Evolutionary conservation across 2,888 invertebrate species (phyloP), one percentile per base, ranked within the genome.

Genomic region (Macropis europaea): DNA sequence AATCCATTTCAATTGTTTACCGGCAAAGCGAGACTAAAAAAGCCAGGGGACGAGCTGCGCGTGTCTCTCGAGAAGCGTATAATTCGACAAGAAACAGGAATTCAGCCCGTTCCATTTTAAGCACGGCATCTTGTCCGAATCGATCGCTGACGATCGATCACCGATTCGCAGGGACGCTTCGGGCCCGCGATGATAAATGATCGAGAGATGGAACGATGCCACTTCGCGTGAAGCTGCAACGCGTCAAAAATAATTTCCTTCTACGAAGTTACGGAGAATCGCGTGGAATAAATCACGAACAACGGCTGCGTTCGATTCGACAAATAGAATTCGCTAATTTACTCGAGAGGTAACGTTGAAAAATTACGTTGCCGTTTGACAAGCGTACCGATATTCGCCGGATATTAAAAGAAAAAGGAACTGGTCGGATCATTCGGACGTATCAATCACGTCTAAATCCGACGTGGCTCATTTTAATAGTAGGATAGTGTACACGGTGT

Each of bases 341-440:
- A 47, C 45, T 62, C 30, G 7, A 24, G 13, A 22, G 42, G 42
- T 40, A 22, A 28, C 22, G 9, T 9, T 54, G 54, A 54, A 19
- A 30, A 47, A 59, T 62, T 28, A 15, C 52, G 9, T 13, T 26
- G 30, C 19, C 54, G 15, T 28, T 53, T 15, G 38, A 48, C 28
- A 13, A 11, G 19, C n/a, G 30, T 24, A 32, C 42, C 17, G 42
- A 30, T n/a, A 17, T 36, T 53, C 19, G 17, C 19, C 17, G 38
- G 30, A 62, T 62, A 54, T 67, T 62, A 54, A 62, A 67, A 62
- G 52, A 66, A 62, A 42, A n/a, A n/a, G n/a, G n/a, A n/a, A 38
- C 26, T 47, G 53, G 17, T 22, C 32, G 32, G 26, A 13, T 59
- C 59, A 42, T 50, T 43, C 60, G 28, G 64, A 53, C 30, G 61